Percentiles rank a stretch among this genome's conserved stretches.
Conservation (phyloP, 2,888 invertebrate genomes). For the Ichneumon xanthorius region DNA sequence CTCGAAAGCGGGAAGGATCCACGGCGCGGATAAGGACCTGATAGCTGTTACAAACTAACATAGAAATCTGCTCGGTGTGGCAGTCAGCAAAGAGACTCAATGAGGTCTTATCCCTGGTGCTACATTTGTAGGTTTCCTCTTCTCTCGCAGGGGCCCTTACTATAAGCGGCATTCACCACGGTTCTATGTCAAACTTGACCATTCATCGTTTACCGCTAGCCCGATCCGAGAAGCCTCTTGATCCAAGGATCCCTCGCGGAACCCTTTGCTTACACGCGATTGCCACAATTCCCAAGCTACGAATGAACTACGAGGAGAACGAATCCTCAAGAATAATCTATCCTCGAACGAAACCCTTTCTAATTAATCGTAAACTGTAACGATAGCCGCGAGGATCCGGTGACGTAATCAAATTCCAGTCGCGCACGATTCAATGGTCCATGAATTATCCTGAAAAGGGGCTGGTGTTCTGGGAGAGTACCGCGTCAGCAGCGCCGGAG, state of each 20-base stretch:
- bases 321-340: too few species aligned
- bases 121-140: neutral
- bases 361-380: neutral
- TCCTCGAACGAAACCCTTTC: neutral
- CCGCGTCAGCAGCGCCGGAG: conserved; percentile 34
- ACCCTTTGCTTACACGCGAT: neutral
- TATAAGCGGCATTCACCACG: conserved; percentile 22
- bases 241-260: neutral
- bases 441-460: conserved; percentile 71
- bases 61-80: conserved; percentile 3
- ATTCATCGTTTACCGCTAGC: conserved; percentile 22
- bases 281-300: neutral
- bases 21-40: neutral
- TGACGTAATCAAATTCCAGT: conserved; percentile 49
- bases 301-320: neutral
- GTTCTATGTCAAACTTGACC: conserved; percentile 38
- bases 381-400: neutral
- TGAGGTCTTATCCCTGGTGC: neutral
- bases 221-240: neutral
- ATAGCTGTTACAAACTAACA: conserved; percentile 9
- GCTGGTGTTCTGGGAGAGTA: conserved; percentile 5
- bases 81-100: conserved; percentile 9
- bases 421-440: conserved; percentile 67
- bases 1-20: conserved; percentile 19
- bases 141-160: neutral